A percentile compares a stretch with the other conserved stretches of the same genome.
Conservation (phyloP, 2,888 invertebrate species). For the Drosophila mimica region DNA sequence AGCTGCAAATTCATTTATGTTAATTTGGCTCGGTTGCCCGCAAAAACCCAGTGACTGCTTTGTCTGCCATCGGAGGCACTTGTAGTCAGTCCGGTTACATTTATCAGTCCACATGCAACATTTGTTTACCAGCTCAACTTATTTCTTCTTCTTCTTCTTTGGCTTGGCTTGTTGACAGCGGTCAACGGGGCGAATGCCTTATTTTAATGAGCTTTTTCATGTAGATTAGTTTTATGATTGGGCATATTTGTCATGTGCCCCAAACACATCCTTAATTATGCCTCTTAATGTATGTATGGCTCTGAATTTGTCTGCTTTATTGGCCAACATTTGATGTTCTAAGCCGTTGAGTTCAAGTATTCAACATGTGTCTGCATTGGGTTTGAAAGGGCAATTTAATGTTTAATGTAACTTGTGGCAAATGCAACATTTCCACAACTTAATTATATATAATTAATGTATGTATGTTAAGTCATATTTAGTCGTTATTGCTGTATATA, state of each 20-base stretch:
- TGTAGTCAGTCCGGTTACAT: slow-evolving; percentile 25
- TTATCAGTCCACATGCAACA: slow-evolving; percentile 57
- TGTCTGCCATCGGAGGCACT: slow-evolving; percentile 31
- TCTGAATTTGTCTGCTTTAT: slow-evolving; percentile 25
- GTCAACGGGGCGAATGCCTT: slow-evolving; percentile 68
- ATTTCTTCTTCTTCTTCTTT: slow-evolving; percentile 18
- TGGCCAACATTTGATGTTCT: slow-evolving; percentile 31
- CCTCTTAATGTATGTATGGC: slow-evolving; percentile 10
- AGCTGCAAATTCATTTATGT: slow-evolving; percentile 81
- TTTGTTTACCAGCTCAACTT: slow-evolving; percentile 46
- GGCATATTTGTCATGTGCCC: slow-evolving; percentile 62
- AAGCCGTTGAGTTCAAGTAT: slow-evolving; percentile 3
- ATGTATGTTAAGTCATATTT: neutral
- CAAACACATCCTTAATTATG: slow-evolving; percentile 65
- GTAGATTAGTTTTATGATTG: slow-evolving; percentile 79
- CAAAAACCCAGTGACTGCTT: slow-evolving; percentile 55
- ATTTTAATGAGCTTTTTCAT: slow-evolving; percentile 77
- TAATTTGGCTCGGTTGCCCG: slow-evolving; percentile 71
- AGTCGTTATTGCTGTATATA: too few relatives aligned
- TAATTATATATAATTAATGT: neutral
- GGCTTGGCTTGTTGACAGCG: slow-evolving; percentile 58
- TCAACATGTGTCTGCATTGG: neutral
- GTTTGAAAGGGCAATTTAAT: neutral
- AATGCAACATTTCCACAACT: neutral
- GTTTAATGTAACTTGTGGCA: neutral